Evolutionary conservation across 2,888 invertebrate genomes (phyloP).

Genomic region (Macropis europaea): DNA sequence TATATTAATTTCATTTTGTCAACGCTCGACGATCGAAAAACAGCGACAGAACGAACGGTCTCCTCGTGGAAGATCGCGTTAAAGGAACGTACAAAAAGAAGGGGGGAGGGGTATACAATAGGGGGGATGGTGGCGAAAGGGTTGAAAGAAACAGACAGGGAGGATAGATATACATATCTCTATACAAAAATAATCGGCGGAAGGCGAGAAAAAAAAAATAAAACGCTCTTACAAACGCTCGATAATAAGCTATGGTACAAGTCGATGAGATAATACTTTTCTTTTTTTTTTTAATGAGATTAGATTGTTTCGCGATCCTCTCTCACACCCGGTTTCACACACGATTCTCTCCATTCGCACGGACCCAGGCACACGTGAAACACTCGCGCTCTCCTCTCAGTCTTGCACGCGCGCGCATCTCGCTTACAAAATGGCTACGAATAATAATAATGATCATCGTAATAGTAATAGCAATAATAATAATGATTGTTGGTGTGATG

Average conservation of each 20-base stretch:
- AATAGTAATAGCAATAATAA: neutral
- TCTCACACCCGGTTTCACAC: constrained; percentile 40
- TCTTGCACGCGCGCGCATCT: constrained; percentile 40
- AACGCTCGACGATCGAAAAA: constrained; percentile 64
- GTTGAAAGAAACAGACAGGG: neutral
- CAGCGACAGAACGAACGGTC: constrained; percentile 32
- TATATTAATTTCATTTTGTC: constrained; percentile 76
- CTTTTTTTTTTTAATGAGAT: constrained; percentile 63
- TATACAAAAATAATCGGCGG: constrained; percentile 74
- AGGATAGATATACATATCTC: constrained; percentile 49
- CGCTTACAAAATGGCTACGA: constrained; percentile 65
- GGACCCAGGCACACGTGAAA: constrained; percentile 25
- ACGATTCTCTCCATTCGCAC: constrained; percentile 43
- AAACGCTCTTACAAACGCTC: constrained; percentile 56
- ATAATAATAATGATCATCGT: constrained; percentile 62
- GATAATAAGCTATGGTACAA: constrained; percentile 75
- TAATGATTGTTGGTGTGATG: constrained; percentile 70
- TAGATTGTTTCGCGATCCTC: constrained; percentile 64
- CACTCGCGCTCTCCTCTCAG: constrained; percentile 13
- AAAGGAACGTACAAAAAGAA: constrained; percentile 53
- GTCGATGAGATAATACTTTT: constrained; percentile 77
- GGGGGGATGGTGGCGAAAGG: neutral
- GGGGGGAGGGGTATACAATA: constrained; percentile 19
- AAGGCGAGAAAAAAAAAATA: constrained; percentile 63
- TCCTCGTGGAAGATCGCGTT: constrained; percentile 51